Evolutionary conservation across 2,113 vertebrate genomes (phyloP).

Genomic region (Octodon degus): DNA sequence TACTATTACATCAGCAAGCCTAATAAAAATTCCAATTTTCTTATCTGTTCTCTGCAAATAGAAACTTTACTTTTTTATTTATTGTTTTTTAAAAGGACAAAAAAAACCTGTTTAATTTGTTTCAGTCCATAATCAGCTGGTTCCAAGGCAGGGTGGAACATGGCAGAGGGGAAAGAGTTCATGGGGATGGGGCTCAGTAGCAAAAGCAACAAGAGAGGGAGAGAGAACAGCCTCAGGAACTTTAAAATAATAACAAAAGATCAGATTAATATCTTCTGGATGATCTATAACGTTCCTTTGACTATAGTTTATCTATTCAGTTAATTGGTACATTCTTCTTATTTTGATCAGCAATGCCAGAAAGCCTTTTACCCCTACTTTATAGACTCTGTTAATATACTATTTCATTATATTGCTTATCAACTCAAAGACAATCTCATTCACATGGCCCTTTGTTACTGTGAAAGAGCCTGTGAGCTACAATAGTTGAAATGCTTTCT

Average conservation of each 20-base stretch:
- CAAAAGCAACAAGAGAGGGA: no score
- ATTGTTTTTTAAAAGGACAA: no score
- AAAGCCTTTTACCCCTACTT: constrained; percentile 6
- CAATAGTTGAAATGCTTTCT: constrained; percentile 60
- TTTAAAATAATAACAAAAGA: constrained; percentile 78
- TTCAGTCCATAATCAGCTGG: no score
- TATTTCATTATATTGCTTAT: constrained; percentile 69
- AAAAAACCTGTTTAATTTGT: no score
- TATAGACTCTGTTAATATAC: constrained; percentile 48
- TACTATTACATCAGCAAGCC: constrained; percentile 63
- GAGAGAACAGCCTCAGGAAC: background rate
- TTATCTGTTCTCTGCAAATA: constrained; percentile 67
- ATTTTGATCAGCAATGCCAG: constrained; percentile 69
- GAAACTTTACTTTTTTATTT: no score
- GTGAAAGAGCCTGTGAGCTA: background rate
- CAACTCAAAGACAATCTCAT: constrained; percentile 67
- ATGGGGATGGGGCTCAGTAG: no score
- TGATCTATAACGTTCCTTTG: constrained; percentile 57
- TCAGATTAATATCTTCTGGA: constrained; percentile 62
- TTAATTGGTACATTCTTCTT: constrained; percentile 74
- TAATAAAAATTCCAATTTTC: constrained; percentile 75
- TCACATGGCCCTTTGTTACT: constrained; percentile 58
- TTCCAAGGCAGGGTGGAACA: background rate
- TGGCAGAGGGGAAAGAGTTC: no score
- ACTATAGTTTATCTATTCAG: constrained; percentile 70